Evolutionary conservation across 2,888 invertebrate species (phyloP).

Genomic region (Deladenus siricidicola): DNA sequence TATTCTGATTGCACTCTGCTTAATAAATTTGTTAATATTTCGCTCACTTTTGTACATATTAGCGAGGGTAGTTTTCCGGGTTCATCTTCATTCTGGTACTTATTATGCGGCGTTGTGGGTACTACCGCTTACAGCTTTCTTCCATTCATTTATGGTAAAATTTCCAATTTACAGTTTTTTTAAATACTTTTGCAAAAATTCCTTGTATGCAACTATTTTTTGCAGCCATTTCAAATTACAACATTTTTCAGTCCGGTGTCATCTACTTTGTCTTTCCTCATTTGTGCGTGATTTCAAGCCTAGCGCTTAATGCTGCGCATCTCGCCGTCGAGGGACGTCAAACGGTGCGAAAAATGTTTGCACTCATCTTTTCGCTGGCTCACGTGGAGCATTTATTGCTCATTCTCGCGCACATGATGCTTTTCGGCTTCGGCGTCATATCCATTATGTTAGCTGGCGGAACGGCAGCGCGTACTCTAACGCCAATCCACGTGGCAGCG

Average conservation of each 20-base stretch:
- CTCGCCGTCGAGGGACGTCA: constrained; percentile 36
- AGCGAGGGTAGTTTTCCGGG: neutral
- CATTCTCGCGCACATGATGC: constrained; percentile 30
- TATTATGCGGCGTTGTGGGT: constrained; percentile 42
- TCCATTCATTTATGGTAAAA: constrained; percentile 37
- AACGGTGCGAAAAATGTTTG: constrained; percentile 31
- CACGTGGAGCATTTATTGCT: constrained; percentile 26
- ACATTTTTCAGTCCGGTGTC: constrained; percentile 39
- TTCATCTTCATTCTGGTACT: constrained; percentile 20
- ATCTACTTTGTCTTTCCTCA: constrained; percentile 41
- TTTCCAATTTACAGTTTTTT: neutral
- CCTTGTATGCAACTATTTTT: neutral
- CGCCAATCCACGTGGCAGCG: constrained; percentile 9
- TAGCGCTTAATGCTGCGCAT: constrained; percentile 37
- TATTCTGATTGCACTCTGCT: constrained; percentile 27
- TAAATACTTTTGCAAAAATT: neutral
- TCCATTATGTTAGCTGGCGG: constrained; percentile 3
- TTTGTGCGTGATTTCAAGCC: constrained; percentile 28
- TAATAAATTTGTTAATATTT: constrained; percentile 32
- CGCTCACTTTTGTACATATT: constrained; percentile 32
- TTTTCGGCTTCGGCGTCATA: constrained; percentile 25
- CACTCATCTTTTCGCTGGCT: constrained; percentile 14
- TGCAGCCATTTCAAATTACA: neutral
- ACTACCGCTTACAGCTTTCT: constrained; percentile 38
- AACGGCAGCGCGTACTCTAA: neutral